phyloP scores from a whole-genome alignment of 1,140 invertebrate species.

The Hermatobates lingyangjiaoensis region DNA sequence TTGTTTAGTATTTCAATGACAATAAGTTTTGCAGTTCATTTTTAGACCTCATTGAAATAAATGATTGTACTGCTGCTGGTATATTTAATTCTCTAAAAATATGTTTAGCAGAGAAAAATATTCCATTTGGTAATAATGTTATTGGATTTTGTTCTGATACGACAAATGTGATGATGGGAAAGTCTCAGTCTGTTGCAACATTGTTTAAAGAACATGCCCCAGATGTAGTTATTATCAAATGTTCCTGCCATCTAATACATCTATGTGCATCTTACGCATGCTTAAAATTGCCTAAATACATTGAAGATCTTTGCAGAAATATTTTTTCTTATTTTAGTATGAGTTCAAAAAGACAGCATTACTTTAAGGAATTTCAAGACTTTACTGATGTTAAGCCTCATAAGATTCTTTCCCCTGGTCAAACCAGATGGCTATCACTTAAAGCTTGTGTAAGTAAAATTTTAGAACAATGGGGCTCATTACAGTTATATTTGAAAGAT shows the following conservation, averaged over 20 bases:
- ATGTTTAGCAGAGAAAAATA: not conserved
- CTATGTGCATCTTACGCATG: slow-evolving; percentile 11
- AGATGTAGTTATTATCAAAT: slow-evolving; percentile 12
- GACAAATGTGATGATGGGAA: slow-evolving; percentile 14
- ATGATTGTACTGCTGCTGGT: not conserved
- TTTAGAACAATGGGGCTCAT: not conserved
- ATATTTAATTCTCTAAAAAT: not conserved
- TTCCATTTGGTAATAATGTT: slow-evolving; percentile 7
- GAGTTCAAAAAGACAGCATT: slow-evolving; percentile 4
- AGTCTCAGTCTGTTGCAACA: slow-evolving; percentile 9
- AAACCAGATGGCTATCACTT: slow-evolving; percentile 4
- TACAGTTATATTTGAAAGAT: not conserved
- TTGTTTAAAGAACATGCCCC: slow-evolving; percentile 8
- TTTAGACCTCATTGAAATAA: not conserved
- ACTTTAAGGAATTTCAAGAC: not conserved
- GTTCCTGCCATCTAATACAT: slow-evolving; percentile 15
- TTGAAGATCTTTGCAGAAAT: slow-evolving; percentile 9
- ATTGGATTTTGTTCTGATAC: slow-evolving; percentile 14
- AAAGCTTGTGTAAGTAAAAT: not conserved
- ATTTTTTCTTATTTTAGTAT: slow-evolving; percentile 10
- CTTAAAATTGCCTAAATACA: slow-evolving; percentile 2
- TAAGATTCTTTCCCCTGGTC: slow-evolving; percentile 1
- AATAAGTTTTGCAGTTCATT: not conserved
- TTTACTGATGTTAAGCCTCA: not conserved
- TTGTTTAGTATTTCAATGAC: not conserved